Evolutionary conservation across 2,888 invertebrate species (phyloP), one percentile per base, ranked within the genome.

Genomic region (Caenorhabditis sp.): DNA sequence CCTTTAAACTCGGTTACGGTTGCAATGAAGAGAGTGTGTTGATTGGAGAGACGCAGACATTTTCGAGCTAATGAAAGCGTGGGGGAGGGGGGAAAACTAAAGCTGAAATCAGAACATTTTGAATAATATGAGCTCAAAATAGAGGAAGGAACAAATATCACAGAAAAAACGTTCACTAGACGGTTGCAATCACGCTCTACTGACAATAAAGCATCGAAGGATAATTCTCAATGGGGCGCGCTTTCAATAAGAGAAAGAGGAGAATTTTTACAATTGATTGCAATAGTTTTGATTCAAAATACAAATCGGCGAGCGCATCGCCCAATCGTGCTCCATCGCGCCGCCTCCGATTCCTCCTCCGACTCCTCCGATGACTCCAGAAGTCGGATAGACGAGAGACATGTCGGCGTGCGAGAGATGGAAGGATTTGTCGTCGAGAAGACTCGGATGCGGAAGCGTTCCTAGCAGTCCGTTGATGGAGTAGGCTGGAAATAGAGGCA

Each of bases 381-480:
- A 63, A 0, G 68, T 19, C n/a, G 82, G 63, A 61, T 80, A 84
- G 28, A 75, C 80, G 14, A 80, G 72, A 16, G 80, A 72, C 75
- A 80, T 80, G 31, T 84, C 80, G 10, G 84, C 47, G 19, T 70
- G 70, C 0, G 80, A 54, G 14, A 70, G 22, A 51, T 75, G 51
- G 28, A 70, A 63, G 5, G 63, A 24, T 22, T 75, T 75, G 16
- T 70, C 72, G 19, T 73, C 80, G 19, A 70, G 56, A 4, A 69
- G 54, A 19, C 51, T 61, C 1, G 66, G 59, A 12, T 56, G 80
- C 0, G 72, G 72, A 1, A 80, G 59, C 12, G 61, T 68, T 19
- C 88, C 87, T n/a, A 89, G 85, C 5, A 89, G 85, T 2, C 85
- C 89, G 73, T 88, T 88, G 58, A 89, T 89, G 10, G 87, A 86